These are phyloP conservation scores for Lepus timidus DNA, from an alignment of 2,113 vertebrate genomes.

Conservation along the genomic window DNA sequence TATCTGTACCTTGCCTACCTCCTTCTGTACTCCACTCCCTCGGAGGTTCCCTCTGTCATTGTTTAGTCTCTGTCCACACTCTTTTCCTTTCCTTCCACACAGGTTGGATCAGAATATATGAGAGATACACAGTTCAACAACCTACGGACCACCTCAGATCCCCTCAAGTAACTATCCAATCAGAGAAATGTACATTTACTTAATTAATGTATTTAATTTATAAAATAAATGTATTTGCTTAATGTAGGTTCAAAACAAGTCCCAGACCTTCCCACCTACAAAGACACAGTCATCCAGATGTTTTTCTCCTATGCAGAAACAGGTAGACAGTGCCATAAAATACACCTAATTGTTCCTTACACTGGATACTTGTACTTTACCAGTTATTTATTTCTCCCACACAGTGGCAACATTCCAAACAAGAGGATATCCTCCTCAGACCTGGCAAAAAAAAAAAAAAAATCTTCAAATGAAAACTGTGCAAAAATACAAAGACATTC, in stretches of 20 bases:
- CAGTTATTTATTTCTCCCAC: neutral
- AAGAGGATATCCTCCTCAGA: neutral
- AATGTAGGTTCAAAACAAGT: neutral
- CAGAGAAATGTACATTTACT: neutral
- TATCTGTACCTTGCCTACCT: neutral
- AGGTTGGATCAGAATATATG: neutral
- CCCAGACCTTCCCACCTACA: neutral
- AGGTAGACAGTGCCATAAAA: neutral
- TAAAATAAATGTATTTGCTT: no score
- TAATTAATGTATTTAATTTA: no score
- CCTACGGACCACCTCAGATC: neutral
- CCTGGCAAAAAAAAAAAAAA: neutral
- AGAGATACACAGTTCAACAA: neutral
- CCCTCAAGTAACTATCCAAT: neutral
- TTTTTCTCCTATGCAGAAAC: neutral
- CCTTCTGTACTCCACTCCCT: neutral
- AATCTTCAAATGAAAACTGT: conserved; percentile 2
- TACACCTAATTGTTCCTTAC: neutral
- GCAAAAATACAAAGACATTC: neutral
- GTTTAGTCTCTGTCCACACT: neutral
- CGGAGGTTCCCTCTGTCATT: neutral
- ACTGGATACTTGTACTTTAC: no score
- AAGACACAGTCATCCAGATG: neutral
- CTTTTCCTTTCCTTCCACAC: neutral
- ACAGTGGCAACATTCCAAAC: neutral